Evolutionary conservation across 2,888 invertebrate genomes (phyloP).

Genomic region (Monopis laevigella): DNA sequence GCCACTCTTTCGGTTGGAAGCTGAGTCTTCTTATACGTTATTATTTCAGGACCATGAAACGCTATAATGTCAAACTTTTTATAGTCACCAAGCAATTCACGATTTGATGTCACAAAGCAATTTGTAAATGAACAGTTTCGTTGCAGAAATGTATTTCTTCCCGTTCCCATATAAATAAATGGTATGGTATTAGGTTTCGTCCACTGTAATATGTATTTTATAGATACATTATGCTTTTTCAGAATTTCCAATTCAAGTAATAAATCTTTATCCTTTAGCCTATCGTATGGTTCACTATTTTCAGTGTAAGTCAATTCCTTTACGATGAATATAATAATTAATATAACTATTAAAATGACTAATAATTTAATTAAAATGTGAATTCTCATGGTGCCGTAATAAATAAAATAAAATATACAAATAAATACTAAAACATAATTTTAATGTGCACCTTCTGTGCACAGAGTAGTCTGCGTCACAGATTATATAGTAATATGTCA

Average conservation of each 20-base stretch:
- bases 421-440: too few species aligned
- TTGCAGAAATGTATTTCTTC: constrained; percentile 27
- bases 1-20: constrained; percentile 30
- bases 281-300: not conserved
- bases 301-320: not conserved
- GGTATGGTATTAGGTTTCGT: constrained; percentile 26
- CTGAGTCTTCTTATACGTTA: constrained; percentile 13
- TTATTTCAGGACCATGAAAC: constrained; percentile 36
- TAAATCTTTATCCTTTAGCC: not conserved
- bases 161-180: constrained; percentile 28
- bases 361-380: not conserved
- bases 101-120: constrained; percentile 36
- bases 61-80: constrained; percentile 38
- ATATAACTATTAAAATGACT: not conserved
- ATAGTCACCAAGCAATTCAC: constrained; percentile 24
- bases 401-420: too few species aligned
- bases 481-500: too few species aligned
- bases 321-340: not conserved
- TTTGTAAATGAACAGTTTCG: constrained; percentile 35
- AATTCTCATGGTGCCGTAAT: too few species aligned
- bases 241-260: not conserved
- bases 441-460: too few species aligned
- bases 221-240: constrained; percentile 10
- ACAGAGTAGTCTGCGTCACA: too few species aligned
- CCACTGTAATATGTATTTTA: constrained; percentile 36